Evolutionary conservation across 2,113 vertebrate genomes (phyloP).

Genomic region (Semicossyphus pulcher): DNA sequence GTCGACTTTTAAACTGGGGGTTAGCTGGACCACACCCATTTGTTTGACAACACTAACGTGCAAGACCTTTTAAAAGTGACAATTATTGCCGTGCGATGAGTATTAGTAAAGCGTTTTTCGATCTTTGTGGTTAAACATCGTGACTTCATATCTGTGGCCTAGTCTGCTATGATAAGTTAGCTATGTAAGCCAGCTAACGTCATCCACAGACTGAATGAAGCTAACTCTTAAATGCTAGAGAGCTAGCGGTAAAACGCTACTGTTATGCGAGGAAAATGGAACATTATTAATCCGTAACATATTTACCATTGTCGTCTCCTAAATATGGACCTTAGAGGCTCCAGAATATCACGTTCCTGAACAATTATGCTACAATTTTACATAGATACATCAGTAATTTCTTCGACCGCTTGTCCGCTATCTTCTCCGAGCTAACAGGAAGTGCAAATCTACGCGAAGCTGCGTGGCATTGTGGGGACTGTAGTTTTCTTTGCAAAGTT

Average conservation of each 20-base stretch:
- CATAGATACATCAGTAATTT: slow-evolving; percentile 61
- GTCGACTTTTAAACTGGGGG: not conserved
- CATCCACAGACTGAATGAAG: slow-evolving; percentile 42
- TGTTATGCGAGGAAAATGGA: not conserved
- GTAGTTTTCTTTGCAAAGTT: slow-evolving; percentile 33
- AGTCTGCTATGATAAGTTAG: not conserved
- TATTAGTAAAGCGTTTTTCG: accelerated
- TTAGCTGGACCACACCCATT: slow-evolving; percentile 44
- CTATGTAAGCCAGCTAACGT: slow-evolving; percentile 13
- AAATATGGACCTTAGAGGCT: slow-evolving; percentile 3
- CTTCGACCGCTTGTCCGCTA: slow-evolving; percentile 70
- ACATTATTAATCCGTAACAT: not conserved
- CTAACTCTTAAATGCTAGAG: slow-evolving; percentile 24
- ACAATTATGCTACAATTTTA: slow-evolving; percentile 34
- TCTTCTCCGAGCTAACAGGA: slow-evolving; percentile 65
- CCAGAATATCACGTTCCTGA: slow-evolving; percentile 40
- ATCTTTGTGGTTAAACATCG: not conserved
- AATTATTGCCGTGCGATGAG: accelerated
- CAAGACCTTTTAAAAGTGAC: not conserved
- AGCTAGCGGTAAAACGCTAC: not conserved
- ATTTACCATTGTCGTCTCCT: slow-evolving; percentile 77
- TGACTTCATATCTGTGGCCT: slow-evolving; percentile 6
- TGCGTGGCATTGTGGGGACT: slow-evolving; percentile 60
- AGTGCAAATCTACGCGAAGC: not conserved
- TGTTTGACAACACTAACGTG: not conserved